Evolutionary conservation across 2,113 vertebrate species (phyloP).

Genomic region (Tetrao urogallus): DNA sequence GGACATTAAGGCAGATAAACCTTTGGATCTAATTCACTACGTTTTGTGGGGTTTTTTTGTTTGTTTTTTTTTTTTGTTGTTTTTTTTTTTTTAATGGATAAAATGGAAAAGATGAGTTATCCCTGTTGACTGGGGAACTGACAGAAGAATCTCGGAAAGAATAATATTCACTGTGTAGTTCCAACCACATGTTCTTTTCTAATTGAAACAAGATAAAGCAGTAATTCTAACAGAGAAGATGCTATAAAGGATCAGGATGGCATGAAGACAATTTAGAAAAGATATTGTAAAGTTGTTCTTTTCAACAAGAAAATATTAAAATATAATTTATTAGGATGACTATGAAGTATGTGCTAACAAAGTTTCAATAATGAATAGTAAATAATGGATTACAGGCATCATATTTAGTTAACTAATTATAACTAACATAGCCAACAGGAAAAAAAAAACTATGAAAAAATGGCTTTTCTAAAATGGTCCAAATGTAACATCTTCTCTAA

Average conservation of each 20-base stretch:
- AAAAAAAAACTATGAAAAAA: not conserved
- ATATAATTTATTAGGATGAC: not conserved
- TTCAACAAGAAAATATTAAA: not conserved
- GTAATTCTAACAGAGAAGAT: not conserved
- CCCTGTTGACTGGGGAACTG: not conserved
- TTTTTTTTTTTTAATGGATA: not conserved
- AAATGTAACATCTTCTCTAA: not conserved
- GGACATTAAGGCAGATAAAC: not conserved
- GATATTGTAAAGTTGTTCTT: accelerated
- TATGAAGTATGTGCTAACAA: not conserved
- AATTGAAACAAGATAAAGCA: not conserved
- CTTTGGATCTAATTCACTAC: not conserved
- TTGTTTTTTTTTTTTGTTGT: no score
- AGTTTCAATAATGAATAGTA: not conserved
- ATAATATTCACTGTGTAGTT: not conserved
- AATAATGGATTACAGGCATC: not conserved
- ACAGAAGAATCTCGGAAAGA: not conserved
- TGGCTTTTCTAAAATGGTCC: not conserved
- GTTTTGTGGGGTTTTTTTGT: not conserved
- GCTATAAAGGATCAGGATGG: not conserved
- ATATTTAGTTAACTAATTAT: not conserved
- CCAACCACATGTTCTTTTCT: accelerated
- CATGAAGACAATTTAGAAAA: not conserved
- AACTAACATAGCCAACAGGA: not conserved
- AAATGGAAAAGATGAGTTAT: not conserved